Evolutionary conservation across 1,140 invertebrate genomes (phyloP), one percentile per base, ranked within the genome.

Genomic region (Bombus haemorrhoidalis): DNA sequence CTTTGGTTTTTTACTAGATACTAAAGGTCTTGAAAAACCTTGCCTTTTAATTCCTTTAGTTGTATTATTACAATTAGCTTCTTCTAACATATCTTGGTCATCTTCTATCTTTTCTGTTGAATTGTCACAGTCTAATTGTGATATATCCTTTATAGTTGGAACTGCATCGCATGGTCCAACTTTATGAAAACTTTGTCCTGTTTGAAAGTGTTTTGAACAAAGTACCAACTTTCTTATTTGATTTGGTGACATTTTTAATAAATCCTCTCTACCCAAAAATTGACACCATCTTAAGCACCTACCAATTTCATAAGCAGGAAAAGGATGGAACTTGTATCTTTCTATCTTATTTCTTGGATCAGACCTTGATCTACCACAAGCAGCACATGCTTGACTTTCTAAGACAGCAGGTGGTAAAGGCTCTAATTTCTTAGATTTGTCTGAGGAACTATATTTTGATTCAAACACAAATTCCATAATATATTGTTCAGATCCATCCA

Each of bases 191-290:
- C 90, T 94, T 81, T 95, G 94, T 25, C 93, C 94, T 22, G 90
- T 89, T 71, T 95, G 91, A 88, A 95, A 95, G 73, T 95, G 95
- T 72, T 92, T 94, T 0, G 95, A 95, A 74, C 95, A 95, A 0
- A 95, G 81, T 25, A 95, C 94, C 10, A 95, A 88, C 69, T 94
- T 95, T 62, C 95, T 87, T 88, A 95, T 95, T 87, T 95, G 95
- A 89, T 95, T 95, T 0, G 95, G 95, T 13, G 95, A 95, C 94
- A 95, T 95, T 88, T 94, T 95, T n/a, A 95, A 79, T 25, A 95
- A 75, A 76, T 95, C 95, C 81, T 95, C 95, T 73, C 95, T 88
- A 0, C 92, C 94, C 1, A 95, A 85, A 81, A 95, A 95, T 80
- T 95, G 92, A 85, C 95, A 95, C 95, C 95, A 95, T 43, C 93